phyloP scores from a whole-genome alignment of 2,113 vertebrate genomes.

The Pyrgilauda ruficollis region DNA sequence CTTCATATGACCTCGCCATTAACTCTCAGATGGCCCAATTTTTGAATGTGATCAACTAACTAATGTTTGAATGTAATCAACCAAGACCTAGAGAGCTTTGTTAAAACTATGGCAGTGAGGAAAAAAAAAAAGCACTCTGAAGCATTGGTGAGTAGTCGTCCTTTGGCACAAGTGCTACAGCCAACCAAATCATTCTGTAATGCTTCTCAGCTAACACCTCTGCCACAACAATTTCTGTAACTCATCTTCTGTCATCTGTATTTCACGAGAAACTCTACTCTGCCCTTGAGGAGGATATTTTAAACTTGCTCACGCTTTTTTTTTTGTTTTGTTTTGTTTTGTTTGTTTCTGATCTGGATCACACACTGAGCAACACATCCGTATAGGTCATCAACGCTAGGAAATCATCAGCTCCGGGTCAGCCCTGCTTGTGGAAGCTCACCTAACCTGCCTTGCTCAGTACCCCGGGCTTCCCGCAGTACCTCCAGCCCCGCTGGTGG shows the following conservation, averaged over 20 bases:
- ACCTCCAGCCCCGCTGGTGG: background rate
- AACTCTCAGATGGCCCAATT: background rate
- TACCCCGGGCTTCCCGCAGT: rapidly evolving
- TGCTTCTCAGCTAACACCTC: background rate
- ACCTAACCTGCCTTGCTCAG: background rate
- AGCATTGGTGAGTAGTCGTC: background rate
- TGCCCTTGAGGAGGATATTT: background rate
- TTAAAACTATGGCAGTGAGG: background rate
- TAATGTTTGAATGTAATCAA: background rate
- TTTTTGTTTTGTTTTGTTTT: no score
- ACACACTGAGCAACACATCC: background rate
- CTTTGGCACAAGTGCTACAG: background rate
- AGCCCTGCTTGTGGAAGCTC: background rate
- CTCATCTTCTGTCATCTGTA: background rate
- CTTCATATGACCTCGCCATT: background rate
- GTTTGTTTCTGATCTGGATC: background rate
- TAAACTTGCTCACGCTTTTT: background rate
- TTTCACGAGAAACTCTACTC: background rate
- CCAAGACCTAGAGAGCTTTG: background rate
- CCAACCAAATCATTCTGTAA: background rate
- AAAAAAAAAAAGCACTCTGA: background rate
- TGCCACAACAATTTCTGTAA: background rate
- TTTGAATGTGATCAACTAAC: background rate
- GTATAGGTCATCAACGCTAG: rapidly evolving
- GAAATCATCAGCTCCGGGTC: rapidly evolving